phyloP scores from a whole-genome alignment of 2,113 vertebrate genomes.

The Arizona elegans region DNA sequence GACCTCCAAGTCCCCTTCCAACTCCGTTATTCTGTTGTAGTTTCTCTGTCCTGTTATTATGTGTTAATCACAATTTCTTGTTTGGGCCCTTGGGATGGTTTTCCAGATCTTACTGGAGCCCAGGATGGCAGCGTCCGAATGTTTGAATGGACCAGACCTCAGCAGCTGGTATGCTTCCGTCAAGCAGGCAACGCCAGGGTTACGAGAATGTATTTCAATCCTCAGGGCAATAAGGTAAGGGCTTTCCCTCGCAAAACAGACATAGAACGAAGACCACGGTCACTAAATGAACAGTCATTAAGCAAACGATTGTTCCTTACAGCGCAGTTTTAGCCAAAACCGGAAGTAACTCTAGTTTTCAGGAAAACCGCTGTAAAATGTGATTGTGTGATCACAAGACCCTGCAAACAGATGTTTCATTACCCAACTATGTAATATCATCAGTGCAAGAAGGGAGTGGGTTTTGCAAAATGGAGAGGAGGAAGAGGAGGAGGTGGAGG shows the following conservation, averaged over 20 bases:
- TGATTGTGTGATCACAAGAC: not conserved
- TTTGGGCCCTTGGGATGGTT: not conserved
- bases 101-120: constrained; percentile 91
- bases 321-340: not conserved
- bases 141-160: constrained; percentile 97
- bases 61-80: not conserved
- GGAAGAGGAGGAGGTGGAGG: not conserved
- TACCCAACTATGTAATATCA: not conserved
- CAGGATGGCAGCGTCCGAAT: constrained; percentile 97
- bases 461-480: not conserved
- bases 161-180: constrained; percentile 93
- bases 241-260: not conserved
- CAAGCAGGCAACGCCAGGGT: constrained; percentile 96
- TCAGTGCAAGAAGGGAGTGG: not conserved
- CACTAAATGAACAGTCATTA: not conserved
- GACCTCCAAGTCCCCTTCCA: not conserved
- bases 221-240: constrained; percentile 92
- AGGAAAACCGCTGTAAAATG: not conserved
- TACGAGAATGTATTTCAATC: constrained; percentile 94
- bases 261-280: not conserved
- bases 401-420: not conserved
- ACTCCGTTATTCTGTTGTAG: not conserved
- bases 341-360: not conserved
- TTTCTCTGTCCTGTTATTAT: not conserved
- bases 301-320: too few species aligned